Evolutionary conservation across 2,113 vertebrate species (phyloP), one percentile per base, ranked within the genome.

Genomic region (Lagopus muta): DNA sequence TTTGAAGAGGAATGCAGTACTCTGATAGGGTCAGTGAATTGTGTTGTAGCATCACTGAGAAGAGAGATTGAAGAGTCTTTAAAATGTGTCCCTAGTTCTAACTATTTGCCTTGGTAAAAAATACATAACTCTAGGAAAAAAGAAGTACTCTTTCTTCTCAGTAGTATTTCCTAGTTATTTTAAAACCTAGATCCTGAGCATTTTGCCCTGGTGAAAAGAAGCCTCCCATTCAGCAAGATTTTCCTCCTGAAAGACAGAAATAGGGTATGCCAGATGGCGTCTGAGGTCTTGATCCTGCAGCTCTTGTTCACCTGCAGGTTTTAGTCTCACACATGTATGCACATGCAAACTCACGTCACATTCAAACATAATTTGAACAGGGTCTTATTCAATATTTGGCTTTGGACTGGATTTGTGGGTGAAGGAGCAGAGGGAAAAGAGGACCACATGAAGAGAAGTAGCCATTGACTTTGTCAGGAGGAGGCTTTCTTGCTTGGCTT

Each of bases 51-150:
- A 22, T 76, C 67, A 16, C 36, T 5, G 14, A 24, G 28, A 25
- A 72, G 50, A 83, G 65, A 17, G 28, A 89, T 42, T 12, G 40
- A 40, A 40, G 40, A 65, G 38, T n/a, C 43, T 88, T 81, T 67
- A 45, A 81, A 81, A 48, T 22, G 10, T 16, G 40, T n/a, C 28
- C n/a, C 69, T 72, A 30, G 27, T 54, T 30, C n/a, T 90, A 58
- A 22, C 20, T 83, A n/a, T 64, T 86, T 86, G 38, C 85, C n/a
- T 34, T 86, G 14, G 34, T 64, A 65, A 84, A 58, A 90, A 83
- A 81, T 10, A 80, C 70, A 38, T 75, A 84, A 47, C 19, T 32
- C 4, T 13, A 43, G 42, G 36, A 36, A 71, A 71, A 71, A 71
- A 13, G 27, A 5, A 43, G 16, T 25, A 65, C 4, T 67, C 65